phyloP scores from a whole-genome alignment of 2,797 vertebrate genomes.

The Brachymystax lenok region DNA sequence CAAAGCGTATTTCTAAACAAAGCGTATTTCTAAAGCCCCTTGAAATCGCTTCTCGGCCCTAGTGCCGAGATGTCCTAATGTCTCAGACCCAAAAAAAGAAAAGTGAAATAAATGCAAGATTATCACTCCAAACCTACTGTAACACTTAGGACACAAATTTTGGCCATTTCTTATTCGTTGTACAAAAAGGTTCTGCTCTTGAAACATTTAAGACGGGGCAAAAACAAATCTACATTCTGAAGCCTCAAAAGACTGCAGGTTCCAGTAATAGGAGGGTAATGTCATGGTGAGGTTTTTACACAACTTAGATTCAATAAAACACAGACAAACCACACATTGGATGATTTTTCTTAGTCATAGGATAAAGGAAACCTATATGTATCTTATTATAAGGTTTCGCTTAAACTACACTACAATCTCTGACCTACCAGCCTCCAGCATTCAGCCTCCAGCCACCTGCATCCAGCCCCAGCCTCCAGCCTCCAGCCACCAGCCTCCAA shows the following conservation, averaged over 20 bases:
- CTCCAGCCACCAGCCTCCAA: no score
- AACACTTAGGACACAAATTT: constrained; percentile 66
- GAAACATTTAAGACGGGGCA: constrained; percentile 44
- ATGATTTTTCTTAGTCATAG: constrained; percentile 46
- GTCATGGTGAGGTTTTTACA: constrained; percentile 46
- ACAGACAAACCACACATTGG: constrained; percentile 48
- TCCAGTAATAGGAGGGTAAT: constrained; percentile 24
- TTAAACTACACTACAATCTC: constrained; percentile 7
- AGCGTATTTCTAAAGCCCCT: constrained; percentile 39
- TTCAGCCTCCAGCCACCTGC: no score
- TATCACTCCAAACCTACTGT: constrained; percentile 58
- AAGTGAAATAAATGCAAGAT: constrained; percentile 56
- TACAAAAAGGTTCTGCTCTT: constrained; percentile 47
- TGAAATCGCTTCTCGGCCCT: constrained; percentile 40
- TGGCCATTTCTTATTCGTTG: constrained; percentile 57
- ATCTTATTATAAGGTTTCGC: constrained; percentile 33
- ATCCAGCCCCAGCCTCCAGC: no score
- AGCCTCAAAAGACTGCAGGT: constrained; percentile 33
- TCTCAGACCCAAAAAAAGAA: constrained; percentile 53
- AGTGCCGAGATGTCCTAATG: no score
- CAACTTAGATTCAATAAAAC: constrained; percentile 45
- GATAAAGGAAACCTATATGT: constrained; percentile 46
- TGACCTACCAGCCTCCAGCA: no score
- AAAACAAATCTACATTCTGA: background rate
- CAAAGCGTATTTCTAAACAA: constrained; percentile 35